phyloP scores from a whole-genome alignment of 2,888 invertebrate species.

The Ceramica pisi region DNA sequence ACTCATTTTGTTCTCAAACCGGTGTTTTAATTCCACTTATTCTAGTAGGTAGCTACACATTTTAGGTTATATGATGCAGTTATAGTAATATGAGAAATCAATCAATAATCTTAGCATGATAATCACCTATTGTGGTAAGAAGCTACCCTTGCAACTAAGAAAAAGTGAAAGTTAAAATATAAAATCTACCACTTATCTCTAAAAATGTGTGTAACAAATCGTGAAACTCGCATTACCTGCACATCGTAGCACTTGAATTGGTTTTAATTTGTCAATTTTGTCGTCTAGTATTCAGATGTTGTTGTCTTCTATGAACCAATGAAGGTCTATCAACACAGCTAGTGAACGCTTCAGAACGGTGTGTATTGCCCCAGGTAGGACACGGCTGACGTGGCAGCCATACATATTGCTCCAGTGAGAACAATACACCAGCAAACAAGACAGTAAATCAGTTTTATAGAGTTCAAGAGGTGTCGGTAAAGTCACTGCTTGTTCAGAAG shows the following conservation, averaged over 20 bases:
- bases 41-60: not conserved
- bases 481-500: not conserved
- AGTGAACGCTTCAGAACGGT: slow-evolving; percentile 18
- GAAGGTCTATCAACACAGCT: not conserved
- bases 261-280: too few species aligned
- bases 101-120: not conserved
- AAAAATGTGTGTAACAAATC: too few species aligned
- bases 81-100: not conserved
- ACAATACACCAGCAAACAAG: not conserved
- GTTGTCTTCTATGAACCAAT: not conserved
- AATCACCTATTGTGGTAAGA: not conserved
- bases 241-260: too few species aligned
- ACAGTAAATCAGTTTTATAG: not conserved
- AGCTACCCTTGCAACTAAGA: too few species aligned
- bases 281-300: too few species aligned
- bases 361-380: slow-evolving; percentile 25
- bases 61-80: not conserved
- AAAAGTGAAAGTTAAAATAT: too few species aligned
- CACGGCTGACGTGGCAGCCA: slow-evolving; percentile 16
- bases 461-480: not conserved
- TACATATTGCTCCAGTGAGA: slow-evolving; percentile 28
- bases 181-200: too few species aligned
- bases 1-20: not conserved
- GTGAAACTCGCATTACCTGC: too few species aligned
- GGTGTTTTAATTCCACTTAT: not conserved